Evolutionary conservation across 2,797 vertebrate genomes (phyloP).

Genomic region (Apogon talboti): DNA sequence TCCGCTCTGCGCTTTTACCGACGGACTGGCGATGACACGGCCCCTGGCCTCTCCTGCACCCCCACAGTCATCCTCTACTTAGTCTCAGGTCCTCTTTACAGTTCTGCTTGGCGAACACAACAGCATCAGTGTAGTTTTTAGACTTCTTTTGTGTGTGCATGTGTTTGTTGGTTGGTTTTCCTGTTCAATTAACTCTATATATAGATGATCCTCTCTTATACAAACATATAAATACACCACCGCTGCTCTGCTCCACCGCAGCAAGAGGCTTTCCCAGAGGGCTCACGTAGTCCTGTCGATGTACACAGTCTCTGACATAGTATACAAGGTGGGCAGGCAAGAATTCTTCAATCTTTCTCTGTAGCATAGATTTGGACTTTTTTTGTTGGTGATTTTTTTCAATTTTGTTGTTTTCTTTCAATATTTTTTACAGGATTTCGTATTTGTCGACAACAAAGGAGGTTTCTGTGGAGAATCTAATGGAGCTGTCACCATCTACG

Average conservation of each 20-base stretch:
- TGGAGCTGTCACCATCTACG: constrained; percentile 89
- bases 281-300: constrained; percentile 67
- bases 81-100: constrained; percentile 53
- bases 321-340: constrained; percentile 76
- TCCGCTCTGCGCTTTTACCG: constrained; percentile 20
- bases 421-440: constrained; percentile 91
- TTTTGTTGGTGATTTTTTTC: constrained; percentile 61
- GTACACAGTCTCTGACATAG: constrained; percentile 74
- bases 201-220: constrained; percentile 80
- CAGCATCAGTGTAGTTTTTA: constrained; percentile 54
- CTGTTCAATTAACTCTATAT: constrained; percentile 77
- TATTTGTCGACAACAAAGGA: constrained; percentile 98
- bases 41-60: constrained; percentile 18
- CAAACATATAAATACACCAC: constrained; percentile 87
- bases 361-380: constrained; percentile 67
- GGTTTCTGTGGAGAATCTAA: constrained; percentile 94
- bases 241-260: constrained; percentile 69
- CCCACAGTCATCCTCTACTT: constrained; percentile 72
- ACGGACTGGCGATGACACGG: constrained; percentile 2
- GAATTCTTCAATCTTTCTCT: constrained; percentile 71
- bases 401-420: constrained; percentile 38
- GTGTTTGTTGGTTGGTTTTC: constrained; percentile 29
- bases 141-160: constrained; percentile 15
- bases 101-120: constrained; percentile 52
- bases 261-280: constrained; percentile 46